Conservation (phyloP, 2,113 vertebrate species). For the Ceyx cyanopectus region DNA sequence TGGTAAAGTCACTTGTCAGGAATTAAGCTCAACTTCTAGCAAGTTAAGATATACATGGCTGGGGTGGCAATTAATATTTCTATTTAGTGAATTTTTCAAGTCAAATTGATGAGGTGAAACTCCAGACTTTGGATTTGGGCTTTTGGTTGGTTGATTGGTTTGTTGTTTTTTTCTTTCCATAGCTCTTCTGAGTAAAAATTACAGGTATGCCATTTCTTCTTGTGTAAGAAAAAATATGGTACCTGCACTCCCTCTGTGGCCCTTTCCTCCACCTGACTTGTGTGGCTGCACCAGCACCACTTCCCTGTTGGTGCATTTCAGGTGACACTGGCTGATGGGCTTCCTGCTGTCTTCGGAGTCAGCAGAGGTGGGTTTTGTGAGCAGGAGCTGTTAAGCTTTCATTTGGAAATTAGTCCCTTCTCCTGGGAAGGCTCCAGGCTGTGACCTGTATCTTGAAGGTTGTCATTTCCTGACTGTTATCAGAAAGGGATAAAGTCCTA, state of each 20-base stretch:
- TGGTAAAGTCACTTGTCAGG: background rate
- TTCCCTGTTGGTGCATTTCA: background rate
- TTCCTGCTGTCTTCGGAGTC: background rate
- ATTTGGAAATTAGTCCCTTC: background rate
- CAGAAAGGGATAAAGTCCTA: background rate
- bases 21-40: background rate
- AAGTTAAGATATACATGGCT: background rate
- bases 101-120: background rate
- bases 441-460: background rate
- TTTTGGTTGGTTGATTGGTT: too few relatives aligned
- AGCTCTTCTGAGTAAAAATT: background rate
- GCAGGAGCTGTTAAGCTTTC: background rate
- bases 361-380: background rate
- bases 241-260: background rate
- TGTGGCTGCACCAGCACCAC: fast-evolving
- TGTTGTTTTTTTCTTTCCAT: too few relatives aligned
- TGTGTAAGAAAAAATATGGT: background rate
- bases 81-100: background rate
- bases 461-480: background rate
- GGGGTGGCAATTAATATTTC: background rate
- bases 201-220: background rate
- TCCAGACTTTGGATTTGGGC: background rate
- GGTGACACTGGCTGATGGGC: background rate
- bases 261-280: fast-evolving
- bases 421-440: background rate